Evolutionary conservation across 2,888 invertebrate genomes (phyloP), one percentile per base, ranked within the genome.

Genomic region (Tetranychus piercei): DNA sequence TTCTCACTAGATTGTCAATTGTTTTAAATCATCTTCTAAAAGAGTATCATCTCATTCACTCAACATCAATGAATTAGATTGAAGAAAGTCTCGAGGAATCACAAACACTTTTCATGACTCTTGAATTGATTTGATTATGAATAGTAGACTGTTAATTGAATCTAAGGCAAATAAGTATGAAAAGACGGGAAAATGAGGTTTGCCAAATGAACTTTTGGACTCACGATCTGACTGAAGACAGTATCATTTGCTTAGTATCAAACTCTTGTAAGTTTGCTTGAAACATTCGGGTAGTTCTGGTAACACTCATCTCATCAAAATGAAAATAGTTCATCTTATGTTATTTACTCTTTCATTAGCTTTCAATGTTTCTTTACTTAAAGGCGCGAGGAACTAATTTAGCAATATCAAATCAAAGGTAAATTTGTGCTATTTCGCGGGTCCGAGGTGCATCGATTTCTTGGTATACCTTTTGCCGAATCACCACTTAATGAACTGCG

Each of bases 381-480:
- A 34, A 3, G 1, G 34, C 4, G 34, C 5, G 34, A 34, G 34
- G 34, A 34, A 34, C 34, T 5, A 34, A 34, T 34, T 34, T 34
- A 34, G 5, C 34, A 34, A 34, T 34, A 34, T 34, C 18, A 20
- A 22, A 11, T 69, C 22, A 69, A 22, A 69, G 22, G 22, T 69
- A 18, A 69, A 69, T 23, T 4, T 18, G 22, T 69, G n/a, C 11
- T 5, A 4, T 69, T 11, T 22, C 20, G 22, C 4, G 79, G 79
- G 34, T 81, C 81, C 76, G 78, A 77, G 22, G 78, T 81, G 66
- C 79, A 80, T 1, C 78, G 79, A 75, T 83, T 80, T 77, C 78
- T 81, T 22, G 84, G 83, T 6, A 80, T 83, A 67, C 83, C 83
- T 3, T 83, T 82, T 77, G 83, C 83, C 20, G 80, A 81, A 74